A percentile compares a stretch with the other conserved stretches of the same genome.
Conservation (phyloP, 2,888 invertebrate genomes). For the Itoplectis maculator region DNA sequence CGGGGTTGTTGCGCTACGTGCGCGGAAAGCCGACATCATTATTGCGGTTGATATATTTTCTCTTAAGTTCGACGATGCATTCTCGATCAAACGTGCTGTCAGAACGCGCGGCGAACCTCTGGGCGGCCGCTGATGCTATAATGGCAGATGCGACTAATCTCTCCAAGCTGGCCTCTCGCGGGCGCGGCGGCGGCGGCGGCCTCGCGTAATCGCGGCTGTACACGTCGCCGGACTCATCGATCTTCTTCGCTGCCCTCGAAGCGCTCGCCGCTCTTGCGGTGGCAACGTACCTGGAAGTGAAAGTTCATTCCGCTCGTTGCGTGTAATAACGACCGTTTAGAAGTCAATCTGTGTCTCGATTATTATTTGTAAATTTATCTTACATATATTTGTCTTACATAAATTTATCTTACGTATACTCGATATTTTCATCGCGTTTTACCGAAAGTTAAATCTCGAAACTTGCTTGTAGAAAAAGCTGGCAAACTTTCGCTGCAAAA, state of each 20-base stretch:
- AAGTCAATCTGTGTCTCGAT: not conserved
- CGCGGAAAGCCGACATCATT: conserved; percentile 72
- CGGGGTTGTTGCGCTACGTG: conserved; percentile 57
- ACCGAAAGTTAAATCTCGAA: no score
- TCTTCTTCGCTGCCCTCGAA: conserved; percentile 55
- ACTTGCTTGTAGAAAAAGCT: no score
- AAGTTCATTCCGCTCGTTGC: conserved; percentile 42
- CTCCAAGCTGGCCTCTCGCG: conserved; percentile 72
- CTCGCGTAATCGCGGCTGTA: conserved; percentile 51
- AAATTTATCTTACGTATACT: no score
- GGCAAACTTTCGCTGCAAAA: no score
- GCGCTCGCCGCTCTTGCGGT: conserved; percentile 7
- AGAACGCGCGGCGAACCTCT: conserved; percentile 29
- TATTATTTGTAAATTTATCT: not conserved
- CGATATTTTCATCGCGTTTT: no score
- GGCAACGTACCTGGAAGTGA: conserved; percentile 15
- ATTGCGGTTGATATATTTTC: conserved; percentile 77
- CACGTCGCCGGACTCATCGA: conserved; percentile 62
- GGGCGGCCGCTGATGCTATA: not conserved
- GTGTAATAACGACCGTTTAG: conserved; percentile 2
- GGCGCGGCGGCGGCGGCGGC: no score
- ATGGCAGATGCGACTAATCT: conserved; percentile 77
- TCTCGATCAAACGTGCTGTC: conserved; percentile 74
- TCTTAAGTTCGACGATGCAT: conserved; percentile 74
- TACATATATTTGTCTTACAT: no score